These are phyloP conservation scores for Gryllus bimaculatus DNA, from an alignment of 1,140 invertebrate genomes.

Conservation along the genomic window DNA sequence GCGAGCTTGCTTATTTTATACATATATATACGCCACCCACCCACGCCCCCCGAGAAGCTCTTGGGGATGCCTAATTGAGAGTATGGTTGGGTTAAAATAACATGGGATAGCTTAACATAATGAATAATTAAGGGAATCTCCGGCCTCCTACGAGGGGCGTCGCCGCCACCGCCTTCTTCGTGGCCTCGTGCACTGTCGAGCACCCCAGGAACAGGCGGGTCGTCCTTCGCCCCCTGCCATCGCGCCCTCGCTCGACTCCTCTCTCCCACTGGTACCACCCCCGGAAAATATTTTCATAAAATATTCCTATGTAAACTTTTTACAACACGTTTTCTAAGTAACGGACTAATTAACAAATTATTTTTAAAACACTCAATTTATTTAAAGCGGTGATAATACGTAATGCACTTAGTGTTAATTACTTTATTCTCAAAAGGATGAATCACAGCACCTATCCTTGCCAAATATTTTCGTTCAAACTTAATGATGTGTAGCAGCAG, in stretches of 20 bases:
- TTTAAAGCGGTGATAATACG: background rate
- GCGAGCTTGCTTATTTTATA: slow-evolving; percentile 17
- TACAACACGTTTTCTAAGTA: background rate
- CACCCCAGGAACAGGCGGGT: background rate
- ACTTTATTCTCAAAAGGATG: slow-evolving; percentile 5
- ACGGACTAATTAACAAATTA: slow-evolving; percentile 2
- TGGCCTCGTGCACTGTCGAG: background rate
- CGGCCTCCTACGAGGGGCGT: background rate
- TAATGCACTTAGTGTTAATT: slow-evolving; percentile 5
- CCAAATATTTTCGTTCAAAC: slow-evolving; percentile 1
- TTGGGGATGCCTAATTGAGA: slow-evolving; percentile 14
- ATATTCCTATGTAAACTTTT: background rate
- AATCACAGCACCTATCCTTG: slow-evolving; percentile 3
- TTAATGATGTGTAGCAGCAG: background rate
- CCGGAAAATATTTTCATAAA: background rate
- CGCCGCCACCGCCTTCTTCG: background rate
- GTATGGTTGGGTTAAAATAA: slow-evolving; percentile 13
- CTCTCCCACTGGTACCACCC: background rate
- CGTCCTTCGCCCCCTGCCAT: background rate
- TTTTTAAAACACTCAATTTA: slow-evolving; percentile 1
- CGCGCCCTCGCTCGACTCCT: background rate
- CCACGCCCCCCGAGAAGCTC: background rate
- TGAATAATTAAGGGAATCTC: slow-evolving; percentile 17
- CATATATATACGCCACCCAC: background rate
- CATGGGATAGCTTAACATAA: slow-evolving; percentile 16